Evolutionary conservation across 2,113 vertebrate genomes (phyloP).

Genomic region (Sebastes fasciatus): DNA sequence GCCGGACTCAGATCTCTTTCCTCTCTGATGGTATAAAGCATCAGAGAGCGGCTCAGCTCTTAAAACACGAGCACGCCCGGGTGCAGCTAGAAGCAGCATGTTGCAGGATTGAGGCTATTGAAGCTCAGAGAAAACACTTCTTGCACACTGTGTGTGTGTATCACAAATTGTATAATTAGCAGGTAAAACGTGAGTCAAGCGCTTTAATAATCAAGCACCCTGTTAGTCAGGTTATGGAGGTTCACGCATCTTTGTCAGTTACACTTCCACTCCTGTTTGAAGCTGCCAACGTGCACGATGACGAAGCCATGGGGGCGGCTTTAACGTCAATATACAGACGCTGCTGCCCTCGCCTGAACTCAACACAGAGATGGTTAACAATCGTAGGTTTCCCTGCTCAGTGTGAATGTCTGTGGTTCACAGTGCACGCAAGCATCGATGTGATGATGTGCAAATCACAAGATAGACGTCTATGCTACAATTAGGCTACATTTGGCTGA

Average conservation of each 20-base stretch:
- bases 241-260: neutral
- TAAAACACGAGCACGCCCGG: conserved; percentile 4
- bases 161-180: conserved; percentile 25
- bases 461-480: neutral
- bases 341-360: neutral
- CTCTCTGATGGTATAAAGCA: conserved; percentile 29
- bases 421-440: neutral
- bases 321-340: neutral
- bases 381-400: conserved; percentile 13
- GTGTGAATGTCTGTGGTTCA: neutral
- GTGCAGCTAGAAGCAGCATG: neutral
- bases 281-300: neutral
- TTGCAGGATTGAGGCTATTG: neutral
- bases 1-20: neutral
- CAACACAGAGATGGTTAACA: neutral
- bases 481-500: neutral
- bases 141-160: neutral
- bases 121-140: conserved; percentile 16
- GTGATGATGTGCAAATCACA: conserved; percentile 19
- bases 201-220: neutral
- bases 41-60: conserved; percentile 4
- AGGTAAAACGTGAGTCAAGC: neutral
- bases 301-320: neutral
- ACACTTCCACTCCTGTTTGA: neutral
- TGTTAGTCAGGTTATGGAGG: neutral